Percentiles rank a stretch among this genome's conserved stretches.
phyloP scores from a whole-genome alignment of 2,797 vertebrate species.

The Leptatherina wallacei region DNA sequence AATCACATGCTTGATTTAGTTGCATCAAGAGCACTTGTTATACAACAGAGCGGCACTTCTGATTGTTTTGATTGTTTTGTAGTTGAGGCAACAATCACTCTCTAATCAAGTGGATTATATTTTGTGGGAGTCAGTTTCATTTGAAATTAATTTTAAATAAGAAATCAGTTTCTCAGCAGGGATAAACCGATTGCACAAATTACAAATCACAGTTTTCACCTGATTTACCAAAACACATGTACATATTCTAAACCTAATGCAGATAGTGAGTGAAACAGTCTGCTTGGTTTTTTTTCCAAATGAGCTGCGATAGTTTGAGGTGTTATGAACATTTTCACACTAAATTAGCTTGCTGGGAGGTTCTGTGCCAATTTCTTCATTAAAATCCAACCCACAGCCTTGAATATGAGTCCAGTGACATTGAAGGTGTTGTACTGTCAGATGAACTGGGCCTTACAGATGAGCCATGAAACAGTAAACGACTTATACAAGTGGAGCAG shows the following conservation, averaged over 20 bases:
- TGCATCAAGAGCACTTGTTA: slow-evolving; percentile 35
- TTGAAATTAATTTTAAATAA: slow-evolving; percentile 35
- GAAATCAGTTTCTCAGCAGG: slow-evolving; percentile 32
- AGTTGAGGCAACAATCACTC: slow-evolving; percentile 42
- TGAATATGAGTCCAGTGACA: not conserved
- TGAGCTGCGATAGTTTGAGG: not conserved
- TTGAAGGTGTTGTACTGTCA: not conserved
- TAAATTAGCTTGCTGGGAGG: not conserved
- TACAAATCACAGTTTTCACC: not conserved
- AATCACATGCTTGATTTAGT: slow-evolving; percentile 27
- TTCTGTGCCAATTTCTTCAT: not conserved
- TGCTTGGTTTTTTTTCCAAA: not conserved
- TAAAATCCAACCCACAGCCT: not conserved
- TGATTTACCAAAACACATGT: slow-evolving; percentile 2
- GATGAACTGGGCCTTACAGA: not conserved
- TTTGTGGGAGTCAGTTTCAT: slow-evolving; percentile 42
- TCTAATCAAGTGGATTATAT: slow-evolving; percentile 55
- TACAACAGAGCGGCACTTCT: slow-evolving; percentile 19
- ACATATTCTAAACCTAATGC: too few relatives aligned
- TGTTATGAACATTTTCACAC: not conserved
- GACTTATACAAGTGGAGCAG: not conserved
- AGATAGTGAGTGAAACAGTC: not conserved
- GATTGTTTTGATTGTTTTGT: slow-evolving; percentile 45
- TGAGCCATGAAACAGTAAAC: not conserved
- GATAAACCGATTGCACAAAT: slow-evolving; percentile 1